Percentiles rank a stretch among this genome's conserved stretches.
Conservation (phyloP, 2,113 vertebrate genomes). For the Hipposideros armiger region DNA sequence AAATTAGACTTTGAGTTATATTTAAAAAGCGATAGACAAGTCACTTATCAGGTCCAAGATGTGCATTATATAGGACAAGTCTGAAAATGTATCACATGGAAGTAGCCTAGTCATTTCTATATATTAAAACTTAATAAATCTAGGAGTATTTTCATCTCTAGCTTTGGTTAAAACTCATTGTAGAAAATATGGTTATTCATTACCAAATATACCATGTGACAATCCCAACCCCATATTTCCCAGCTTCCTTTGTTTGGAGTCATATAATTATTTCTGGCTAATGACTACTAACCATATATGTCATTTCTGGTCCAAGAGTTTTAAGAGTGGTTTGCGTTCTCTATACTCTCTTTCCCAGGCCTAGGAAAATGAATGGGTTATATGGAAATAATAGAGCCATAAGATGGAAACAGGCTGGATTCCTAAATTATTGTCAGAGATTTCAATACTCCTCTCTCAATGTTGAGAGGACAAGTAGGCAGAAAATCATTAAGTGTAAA, state of each 20-base stretch:
- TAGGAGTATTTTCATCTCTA: not conserved
- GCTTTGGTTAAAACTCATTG: not conserved
- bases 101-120: not conserved
- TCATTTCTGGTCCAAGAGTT: not conserved
- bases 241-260: not conserved
- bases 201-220: not conserved
- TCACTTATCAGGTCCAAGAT: not conserved
- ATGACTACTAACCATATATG: not conserved
- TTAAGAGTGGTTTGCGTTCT: not conserved
- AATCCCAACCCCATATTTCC: not conserved
- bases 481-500: conserved; percentile 29
- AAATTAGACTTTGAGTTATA: not conserved
- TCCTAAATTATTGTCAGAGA: not conserved
- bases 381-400: not conserved
- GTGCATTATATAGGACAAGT: not conserved
- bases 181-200: not conserved
- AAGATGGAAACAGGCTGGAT: not conserved
- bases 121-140: not conserved
- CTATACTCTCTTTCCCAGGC: not conserved
- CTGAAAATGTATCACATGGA: not conserved
- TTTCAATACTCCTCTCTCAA: not conserved
- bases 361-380: not conserved
- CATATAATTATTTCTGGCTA: not conserved
- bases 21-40: not conserved
- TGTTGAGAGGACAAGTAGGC: not conserved